A percentile compares a stretch with the other conserved stretches of the same genome.
Evolutionary conservation across 2,888 invertebrate genomes (phyloP).

Genomic region (Dynastes hyllus): DNA sequence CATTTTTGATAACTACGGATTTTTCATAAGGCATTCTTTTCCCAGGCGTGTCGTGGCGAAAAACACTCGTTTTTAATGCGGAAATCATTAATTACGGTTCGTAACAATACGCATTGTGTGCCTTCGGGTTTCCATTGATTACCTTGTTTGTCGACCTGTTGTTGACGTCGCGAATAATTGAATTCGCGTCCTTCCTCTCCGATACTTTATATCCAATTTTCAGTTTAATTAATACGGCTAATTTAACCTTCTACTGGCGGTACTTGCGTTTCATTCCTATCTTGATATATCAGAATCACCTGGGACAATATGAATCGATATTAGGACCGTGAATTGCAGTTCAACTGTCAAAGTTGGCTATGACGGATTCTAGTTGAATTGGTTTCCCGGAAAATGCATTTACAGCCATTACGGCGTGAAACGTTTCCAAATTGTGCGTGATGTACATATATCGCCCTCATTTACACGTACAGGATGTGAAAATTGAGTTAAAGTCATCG

Average conservation of each 20-base stretch:
- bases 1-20: too few species aligned
- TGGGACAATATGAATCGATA: too few species aligned
- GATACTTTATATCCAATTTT: slow-evolving; percentile 13
- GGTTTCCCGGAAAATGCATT: too few species aligned
- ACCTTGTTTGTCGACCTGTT: slow-evolving; percentile 16
- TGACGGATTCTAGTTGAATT: too few species aligned
- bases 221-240: slow-evolving; percentile 5
- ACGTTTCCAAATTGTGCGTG: too few species aligned
- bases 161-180: slow-evolving; percentile 21
- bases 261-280: neutral
- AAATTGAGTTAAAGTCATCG: too few species aligned
- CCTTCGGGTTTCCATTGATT: slow-evolving; percentile 26
- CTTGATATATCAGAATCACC: neutral
- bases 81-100: slow-evolving; percentile 6
- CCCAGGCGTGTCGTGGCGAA: neutral
- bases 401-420: too few species aligned
- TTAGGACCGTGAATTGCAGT: too few species aligned
- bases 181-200: neutral
- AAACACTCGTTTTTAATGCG: neutral
- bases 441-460: too few species aligned
- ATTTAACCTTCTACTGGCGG: neutral
- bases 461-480: too few species aligned
- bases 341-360: too few species aligned
- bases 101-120: neutral
- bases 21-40: neutral